Base-by-base conservation (phyloP, 92 coral and sea anemone species). In the Porites rus region DNA sequence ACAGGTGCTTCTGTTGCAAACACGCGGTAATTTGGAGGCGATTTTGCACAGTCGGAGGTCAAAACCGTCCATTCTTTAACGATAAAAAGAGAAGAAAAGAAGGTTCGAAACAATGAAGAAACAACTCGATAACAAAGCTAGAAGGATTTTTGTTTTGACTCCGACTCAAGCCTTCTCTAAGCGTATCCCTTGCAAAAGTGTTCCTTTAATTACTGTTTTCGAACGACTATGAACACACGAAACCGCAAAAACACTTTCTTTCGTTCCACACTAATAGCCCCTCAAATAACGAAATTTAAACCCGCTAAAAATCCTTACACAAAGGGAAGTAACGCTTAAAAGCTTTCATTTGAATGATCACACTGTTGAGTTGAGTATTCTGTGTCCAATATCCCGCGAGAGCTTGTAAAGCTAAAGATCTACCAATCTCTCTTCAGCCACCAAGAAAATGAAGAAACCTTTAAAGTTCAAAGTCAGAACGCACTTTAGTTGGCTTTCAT, bases 1-100 rank as follows among this genome's bases (percentile, higher is more conserved):
- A 65, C 87, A 83, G 87, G 87, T 83, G 87, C 70, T 59, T 56
- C 2, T 7, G 13, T 38, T 56, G 38, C 51, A 53, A 83, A 83
- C 87, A 83, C 87, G 87, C 80, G 87, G 87, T 63, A 22, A 83
- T 74, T 70, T 58, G 69, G 69, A 16, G 75, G 50, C 58, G 77
- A 68, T 70, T 31, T 38, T 46, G 58, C 77, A 31, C 86, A 38
- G 86, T 58, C 50, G 86, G 86, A 38, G 77, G 86, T 58, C 69
- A 61, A 67, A 58, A 62, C 46, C 18, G 1, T 38, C 43, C 59
- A 71, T 81, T 81, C 77, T 81, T 19, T 56, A 9, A 16, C 18
- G 13, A 71, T 25, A 58, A 12, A 56, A 51, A 22, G 46, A 51
- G 14, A 69, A n/a, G 46, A 20, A 61, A 52, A 73, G 22, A 17